Percentiles rank a stretch among this genome's conserved stretches.
These are phyloP conservation scores for Lepidochrysops patricia DNA, from an alignment of 2,888 invertebrate species.

Conservation along the genomic window DNA sequence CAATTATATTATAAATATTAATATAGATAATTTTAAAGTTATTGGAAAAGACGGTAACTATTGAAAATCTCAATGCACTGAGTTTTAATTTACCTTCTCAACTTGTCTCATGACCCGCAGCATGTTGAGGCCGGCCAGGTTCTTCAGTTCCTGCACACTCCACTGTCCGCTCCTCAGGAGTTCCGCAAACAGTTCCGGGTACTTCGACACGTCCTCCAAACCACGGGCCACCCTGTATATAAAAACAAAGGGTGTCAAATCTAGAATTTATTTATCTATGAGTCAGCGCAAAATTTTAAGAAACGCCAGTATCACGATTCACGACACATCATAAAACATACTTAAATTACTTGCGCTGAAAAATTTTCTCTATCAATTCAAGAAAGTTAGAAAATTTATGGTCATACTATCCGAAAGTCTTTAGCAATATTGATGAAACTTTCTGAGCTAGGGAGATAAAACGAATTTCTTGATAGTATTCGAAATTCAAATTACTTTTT, in stretches of 20 bases:
- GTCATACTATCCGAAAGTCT: neutral
- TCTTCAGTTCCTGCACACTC: constrained; percentile 77
- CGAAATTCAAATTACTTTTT: neutral
- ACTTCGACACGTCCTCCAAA: constrained; percentile 81
- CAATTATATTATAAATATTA: too few species aligned
- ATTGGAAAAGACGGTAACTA: too few species aligned
- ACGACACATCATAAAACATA: too few species aligned
- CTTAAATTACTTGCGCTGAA: neutral
- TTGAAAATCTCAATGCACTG: neutral
- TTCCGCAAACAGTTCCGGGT: constrained; percentile 80
- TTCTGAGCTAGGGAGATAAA: neutral
- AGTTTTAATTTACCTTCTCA: constrained; percentile 75
- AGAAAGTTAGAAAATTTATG: neutral
- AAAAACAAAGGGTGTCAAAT: too few species aligned
- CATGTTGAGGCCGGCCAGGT: constrained; percentile 78
- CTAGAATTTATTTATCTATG: too few species aligned
- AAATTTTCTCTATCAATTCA: neutral
- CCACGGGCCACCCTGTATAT: constrained; percentile 76
- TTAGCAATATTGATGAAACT: constrained; percentile 1
- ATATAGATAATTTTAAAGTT: too few species aligned
- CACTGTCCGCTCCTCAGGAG: constrained; percentile 76
- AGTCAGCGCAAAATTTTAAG: too few species aligned
- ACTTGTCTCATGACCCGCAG: constrained; percentile 76
- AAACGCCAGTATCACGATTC: too few species aligned
- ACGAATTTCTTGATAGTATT: neutral